Percentiles rank a stretch among this genome's conserved stretches.
Conservation (phyloP, 2,797 vertebrate species). For the Enteromius trimaculatus region DNA sequence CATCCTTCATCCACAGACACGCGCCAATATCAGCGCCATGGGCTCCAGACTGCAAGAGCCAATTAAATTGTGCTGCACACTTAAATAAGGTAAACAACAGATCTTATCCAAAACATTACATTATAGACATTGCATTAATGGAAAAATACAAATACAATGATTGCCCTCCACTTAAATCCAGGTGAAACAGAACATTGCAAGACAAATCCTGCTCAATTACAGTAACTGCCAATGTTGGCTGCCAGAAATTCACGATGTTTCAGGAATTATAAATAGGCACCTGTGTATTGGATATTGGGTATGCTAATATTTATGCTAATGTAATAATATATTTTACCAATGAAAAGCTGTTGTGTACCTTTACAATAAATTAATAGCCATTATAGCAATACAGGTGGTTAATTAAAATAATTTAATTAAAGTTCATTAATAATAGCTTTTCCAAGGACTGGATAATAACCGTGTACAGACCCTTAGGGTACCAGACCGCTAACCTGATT, state of each 20-base stretch:
- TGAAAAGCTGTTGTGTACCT: background rate
- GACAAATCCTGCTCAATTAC: background rate
- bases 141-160: background rate
- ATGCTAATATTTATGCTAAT: background rate
- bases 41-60: constrained; percentile 31
- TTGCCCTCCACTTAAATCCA: background rate
- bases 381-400: background rate
- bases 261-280: background rate
- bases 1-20: constrained; percentile 50
- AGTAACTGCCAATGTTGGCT: background rate
- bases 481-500: background rate
- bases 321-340: background rate
- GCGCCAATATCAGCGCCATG: constrained; percentile 27
- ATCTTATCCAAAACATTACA: background rate
- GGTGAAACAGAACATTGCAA: background rate
- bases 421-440: background rate
- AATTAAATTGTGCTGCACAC: background rate
- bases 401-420: background rate
- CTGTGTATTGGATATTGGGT: background rate
- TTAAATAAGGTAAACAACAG: constrained; percentile 18
- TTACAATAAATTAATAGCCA: background rate
- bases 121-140: background rate
- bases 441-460: background rate
- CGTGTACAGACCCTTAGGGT: background rate
- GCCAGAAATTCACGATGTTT: background rate